Conservation (phyloP, 2,888 invertebrate species). For the Andrena marginata region DNA sequence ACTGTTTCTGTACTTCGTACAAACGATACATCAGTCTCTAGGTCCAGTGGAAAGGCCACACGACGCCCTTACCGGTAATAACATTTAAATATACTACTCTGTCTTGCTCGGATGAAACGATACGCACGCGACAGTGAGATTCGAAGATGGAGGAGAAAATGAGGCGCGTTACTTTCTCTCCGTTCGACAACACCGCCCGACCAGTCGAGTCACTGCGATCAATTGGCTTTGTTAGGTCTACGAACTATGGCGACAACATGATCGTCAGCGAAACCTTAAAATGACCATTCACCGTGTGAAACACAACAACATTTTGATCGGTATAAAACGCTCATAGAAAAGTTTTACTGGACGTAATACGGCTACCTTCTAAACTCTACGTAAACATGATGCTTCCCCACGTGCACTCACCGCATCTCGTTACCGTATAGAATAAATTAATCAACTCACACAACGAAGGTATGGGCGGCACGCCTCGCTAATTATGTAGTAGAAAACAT, state of each 20-base stretch:
- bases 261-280: slow-evolving; percentile 62
- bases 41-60: slow-evolving; percentile 70
- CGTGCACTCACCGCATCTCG: slow-evolving; percentile 65
- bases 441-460: slow-evolving; percentile 60
- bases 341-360: slow-evolving; percentile 76
- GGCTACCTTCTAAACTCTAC: slow-evolving; percentile 69
- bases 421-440: slow-evolving; percentile 60
- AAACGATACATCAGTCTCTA: slow-evolving; percentile 71
- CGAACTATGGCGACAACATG: slow-evolving; percentile 67
- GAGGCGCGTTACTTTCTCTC: slow-evolving; percentile 27
- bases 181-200: slow-evolving; percentile 11
- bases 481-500: slow-evolving; percentile 59
- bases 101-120: slow-evolving; percentile 61
- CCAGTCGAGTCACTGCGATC: slow-evolving; percentile 19
- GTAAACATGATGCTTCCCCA: slow-evolving; percentile 66
- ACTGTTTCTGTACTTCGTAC: slow-evolving; percentile 52
- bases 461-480: slow-evolving; percentile 46
- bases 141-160: slow-evolving; percentile 34
- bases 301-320: slow-evolving; percentile 77
- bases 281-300: slow-evolving; percentile 62
- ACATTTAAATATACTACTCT: slow-evolving; percentile 65
- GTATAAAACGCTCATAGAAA: slow-evolving; percentile 83
- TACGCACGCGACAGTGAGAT: slow-evolving; percentile 25
- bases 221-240: slow-evolving; percentile 42
- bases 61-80: slow-evolving; percentile 68